Evolutionary conservation across 2,113 vertebrate species (phyloP), one percentile per base, ranked within the genome.

Genomic region (Centropus bengalensis): DNA sequence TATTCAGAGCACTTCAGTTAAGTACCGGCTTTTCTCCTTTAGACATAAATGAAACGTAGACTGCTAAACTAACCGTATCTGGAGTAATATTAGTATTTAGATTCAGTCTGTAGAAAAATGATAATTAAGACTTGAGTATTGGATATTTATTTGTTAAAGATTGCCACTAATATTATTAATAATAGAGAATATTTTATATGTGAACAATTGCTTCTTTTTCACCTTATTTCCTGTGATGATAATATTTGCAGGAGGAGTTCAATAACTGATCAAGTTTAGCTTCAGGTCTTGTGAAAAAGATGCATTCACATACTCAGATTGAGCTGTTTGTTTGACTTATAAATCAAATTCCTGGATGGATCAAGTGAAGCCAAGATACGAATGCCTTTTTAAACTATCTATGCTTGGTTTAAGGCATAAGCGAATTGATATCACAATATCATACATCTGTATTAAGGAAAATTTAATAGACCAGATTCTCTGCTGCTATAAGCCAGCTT

Each of bases 401-500:
- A 20, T 80, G 27, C 52, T 85, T 91, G 60, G 69, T 95, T 87
- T 78, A 85, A 94, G 80, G 68, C 76, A 78, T 71, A 68, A 94
- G 47, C 88, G 91, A 90, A 86, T 81, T 88, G 85, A 88, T 96
- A 93, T 42, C 85, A 78, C 79, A 88, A 5, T 83, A 86, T 83
- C 54, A 75, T 75, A 44, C 71, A 88, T 88, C 27, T 81, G 21
- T 47, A 71, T 56, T 36, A 86, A 75, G 63, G 56, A 45, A 64
- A 92, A 77, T 85, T 30, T 89, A 76, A 59, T 89, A 59, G 73
- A 86, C 52, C 89, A 91, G 71, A 69, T 86, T 45, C 11, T 88
- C 45, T 1, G 1, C 79, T 84, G 47, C 68, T 86, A 7, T 26
- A 74, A 96, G 9, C 18, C 68, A 86, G 52, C 45, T 64, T 32